Conservation (phyloP, 2,113 vertebrate genomes). For the Tragelaphus strepsiceros region DNA sequence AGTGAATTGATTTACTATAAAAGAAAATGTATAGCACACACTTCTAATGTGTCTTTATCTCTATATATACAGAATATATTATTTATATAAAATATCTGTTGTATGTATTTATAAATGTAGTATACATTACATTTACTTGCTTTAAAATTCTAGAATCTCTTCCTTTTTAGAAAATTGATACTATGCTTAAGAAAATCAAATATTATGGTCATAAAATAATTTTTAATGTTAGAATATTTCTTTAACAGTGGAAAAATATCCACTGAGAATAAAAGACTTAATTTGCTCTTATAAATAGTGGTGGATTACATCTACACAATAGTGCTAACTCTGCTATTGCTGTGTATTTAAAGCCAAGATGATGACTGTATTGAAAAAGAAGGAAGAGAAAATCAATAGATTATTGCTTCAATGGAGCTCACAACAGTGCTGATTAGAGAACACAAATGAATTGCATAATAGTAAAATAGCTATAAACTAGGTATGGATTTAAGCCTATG, state of each 20-base stretch:
- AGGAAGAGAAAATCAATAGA: slow-evolving; percentile 56
- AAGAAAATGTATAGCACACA: not conserved
- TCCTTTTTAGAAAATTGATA: slow-evolving; percentile 23
- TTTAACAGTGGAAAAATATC: slow-evolving; percentile 44
- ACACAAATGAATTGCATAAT: slow-evolving; percentile 65
- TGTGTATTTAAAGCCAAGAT: slow-evolving; percentile 59
- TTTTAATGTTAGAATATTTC: slow-evolving; percentile 31
- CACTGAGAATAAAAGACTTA: slow-evolving; percentile 53
- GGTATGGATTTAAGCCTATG: slow-evolving; percentile 73
- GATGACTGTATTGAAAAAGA: slow-evolving; percentile 72
- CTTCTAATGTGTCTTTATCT: not conserved
- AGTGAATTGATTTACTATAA: not conserved
- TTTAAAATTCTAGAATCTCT: not conserved
- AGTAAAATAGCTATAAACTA: slow-evolving; percentile 69
- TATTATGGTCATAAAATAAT: slow-evolving; percentile 43
- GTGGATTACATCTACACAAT: slow-evolving; percentile 54
- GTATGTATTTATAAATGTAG: not conserved
- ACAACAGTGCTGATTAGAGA: slow-evolving; percentile 63
- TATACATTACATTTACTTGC: not conserved
- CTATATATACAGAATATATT: not conserved
- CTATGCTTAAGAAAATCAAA: slow-evolving; percentile 15
- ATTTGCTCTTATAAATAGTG: slow-evolving; percentile 67
- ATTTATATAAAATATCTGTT: not conserved
- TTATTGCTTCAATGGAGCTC: slow-evolving; percentile 71
- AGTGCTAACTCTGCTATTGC: slow-evolving; percentile 57